Percentiles rank a stretch among this genome's conserved stretches.
These are phyloP conservation scores for Tetraodon nigroviridis DNA, from an alignment of 2,113 vertebrate genomes.

Conservation along the genomic window DNA sequence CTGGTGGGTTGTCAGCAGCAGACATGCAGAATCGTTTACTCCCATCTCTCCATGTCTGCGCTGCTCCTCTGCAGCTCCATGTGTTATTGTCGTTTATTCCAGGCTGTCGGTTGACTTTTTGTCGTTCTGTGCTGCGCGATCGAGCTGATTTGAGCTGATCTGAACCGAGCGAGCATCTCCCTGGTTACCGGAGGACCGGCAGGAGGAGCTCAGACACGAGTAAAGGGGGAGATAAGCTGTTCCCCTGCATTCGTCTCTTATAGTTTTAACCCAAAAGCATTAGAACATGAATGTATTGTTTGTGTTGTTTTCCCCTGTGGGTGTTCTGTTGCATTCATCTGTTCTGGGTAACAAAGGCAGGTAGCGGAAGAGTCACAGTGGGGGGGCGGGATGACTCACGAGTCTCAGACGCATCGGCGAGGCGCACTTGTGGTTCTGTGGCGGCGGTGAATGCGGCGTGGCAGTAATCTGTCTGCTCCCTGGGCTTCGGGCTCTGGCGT, in stretches of 20 bases:
- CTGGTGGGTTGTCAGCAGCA: too few relatives aligned
- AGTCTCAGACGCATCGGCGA: conserved; percentile 33
- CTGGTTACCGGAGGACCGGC: conserved; percentile 44
- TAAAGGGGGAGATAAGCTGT: conserved; percentile 25
- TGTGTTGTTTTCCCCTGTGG: not conserved
- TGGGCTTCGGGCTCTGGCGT: not conserved
- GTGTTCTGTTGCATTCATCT: conserved; percentile 8
- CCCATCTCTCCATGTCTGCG: too few relatives aligned
- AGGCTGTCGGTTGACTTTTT: conserved; percentile 23
- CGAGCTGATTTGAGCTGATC: conserved; percentile 60
- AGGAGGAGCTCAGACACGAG: conserved; percentile 24
- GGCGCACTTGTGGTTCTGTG: conserved; percentile 14
- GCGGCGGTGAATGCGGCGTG: not conserved
- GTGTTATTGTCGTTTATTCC: conserved; percentile 22
- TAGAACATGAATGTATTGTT: not conserved
- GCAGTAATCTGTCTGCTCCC: not conserved
- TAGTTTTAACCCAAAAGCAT: not conserved
- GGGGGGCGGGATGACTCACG: conserved; percentile 35
- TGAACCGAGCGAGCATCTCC: conserved; percentile 49
- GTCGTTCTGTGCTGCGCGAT: conserved; percentile 23
- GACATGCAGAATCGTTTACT: too few relatives aligned
- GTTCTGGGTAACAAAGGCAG: conserved; percentile 24
- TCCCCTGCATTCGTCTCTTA: conserved; percentile 4
- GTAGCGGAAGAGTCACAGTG: conserved; percentile 31
- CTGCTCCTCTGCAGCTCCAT: not conserved